Evolutionary conservation across 2,888 invertebrate genomes (phyloP).

Genomic region (Lamellibrachia columna): DNA sequence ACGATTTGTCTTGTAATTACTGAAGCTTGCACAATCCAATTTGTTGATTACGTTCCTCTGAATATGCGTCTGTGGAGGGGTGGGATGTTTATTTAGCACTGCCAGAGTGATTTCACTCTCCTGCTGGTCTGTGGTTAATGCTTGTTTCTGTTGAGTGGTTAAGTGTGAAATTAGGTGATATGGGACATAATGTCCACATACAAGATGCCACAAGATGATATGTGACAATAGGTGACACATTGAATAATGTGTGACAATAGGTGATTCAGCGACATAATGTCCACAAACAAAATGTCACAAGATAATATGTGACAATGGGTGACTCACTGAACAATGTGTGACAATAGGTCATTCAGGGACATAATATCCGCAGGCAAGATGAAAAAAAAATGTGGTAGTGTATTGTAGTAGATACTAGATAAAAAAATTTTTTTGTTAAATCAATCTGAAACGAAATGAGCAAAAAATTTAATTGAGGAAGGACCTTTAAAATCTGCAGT

Average conservation of each 20-base stretch:
- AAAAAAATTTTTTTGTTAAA: no score
- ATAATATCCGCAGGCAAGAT: no score
- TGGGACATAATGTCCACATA: no score
- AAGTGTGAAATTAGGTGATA: neutral
- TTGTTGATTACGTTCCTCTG: neutral
- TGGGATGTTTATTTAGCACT: neutral
- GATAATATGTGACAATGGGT: no score
- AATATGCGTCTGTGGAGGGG: neutral
- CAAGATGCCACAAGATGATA: neutral
- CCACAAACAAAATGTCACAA: neutral
- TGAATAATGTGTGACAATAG: no score
- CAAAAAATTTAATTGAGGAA: neutral
- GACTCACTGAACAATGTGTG: no score
- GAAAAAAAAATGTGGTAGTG: no score
- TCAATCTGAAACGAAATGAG: no score
- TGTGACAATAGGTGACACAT: no score
- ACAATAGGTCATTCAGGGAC: no score
- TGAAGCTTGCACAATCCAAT: neutral
- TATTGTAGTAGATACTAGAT: no score
- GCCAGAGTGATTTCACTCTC: neutral
- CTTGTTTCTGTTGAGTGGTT: neutral
- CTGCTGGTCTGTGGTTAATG: neutral
- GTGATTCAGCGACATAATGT: no score
- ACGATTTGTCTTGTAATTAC: neutral
- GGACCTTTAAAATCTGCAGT: neutral